Evolutionary conservation across 2,113 vertebrate species (phyloP).

Genomic region (Pseudonaja textilis): DNA sequence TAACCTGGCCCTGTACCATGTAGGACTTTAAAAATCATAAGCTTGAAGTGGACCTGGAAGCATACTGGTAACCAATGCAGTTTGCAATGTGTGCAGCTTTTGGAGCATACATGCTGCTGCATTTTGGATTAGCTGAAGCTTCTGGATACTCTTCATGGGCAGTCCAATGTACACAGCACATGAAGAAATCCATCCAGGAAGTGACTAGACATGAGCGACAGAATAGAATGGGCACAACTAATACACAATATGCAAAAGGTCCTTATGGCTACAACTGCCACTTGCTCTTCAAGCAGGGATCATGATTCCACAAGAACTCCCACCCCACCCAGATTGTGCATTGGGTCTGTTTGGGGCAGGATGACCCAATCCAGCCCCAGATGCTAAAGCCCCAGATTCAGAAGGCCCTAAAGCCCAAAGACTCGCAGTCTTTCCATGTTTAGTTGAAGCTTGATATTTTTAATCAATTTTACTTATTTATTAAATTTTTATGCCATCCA

Average conservation of each 20-base stretch:
- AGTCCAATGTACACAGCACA: background rate
- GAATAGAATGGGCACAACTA: background rate
- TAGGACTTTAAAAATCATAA: no score
- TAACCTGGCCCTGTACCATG: no score
- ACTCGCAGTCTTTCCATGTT: background rate
- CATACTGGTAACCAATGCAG: no score
- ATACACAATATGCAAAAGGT: background rate
- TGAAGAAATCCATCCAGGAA: background rate
- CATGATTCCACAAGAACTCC: background rate
- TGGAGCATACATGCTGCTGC: background rate
- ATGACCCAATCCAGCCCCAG: background rate
- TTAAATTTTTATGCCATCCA: no score
- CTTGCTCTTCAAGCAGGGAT: background rate
- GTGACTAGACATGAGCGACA: background rate
- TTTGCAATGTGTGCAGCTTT: background rate
- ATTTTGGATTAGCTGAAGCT: background rate
- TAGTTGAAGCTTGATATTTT: background rate
- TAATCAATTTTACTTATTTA: no score
- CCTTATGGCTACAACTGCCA: no score
- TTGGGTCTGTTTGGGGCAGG: background rate
- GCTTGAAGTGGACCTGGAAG: no score
- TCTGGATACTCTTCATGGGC: background rate
- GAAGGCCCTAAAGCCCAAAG: background rate
- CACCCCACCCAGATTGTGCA: background rate
- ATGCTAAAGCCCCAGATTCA: background rate